A percentile compares a stretch with the other conserved stretches of the same genome.
phyloP scores from a whole-genome alignment of 2,797 vertebrate species.

The Limnodromus scolopaceus region DNA sequence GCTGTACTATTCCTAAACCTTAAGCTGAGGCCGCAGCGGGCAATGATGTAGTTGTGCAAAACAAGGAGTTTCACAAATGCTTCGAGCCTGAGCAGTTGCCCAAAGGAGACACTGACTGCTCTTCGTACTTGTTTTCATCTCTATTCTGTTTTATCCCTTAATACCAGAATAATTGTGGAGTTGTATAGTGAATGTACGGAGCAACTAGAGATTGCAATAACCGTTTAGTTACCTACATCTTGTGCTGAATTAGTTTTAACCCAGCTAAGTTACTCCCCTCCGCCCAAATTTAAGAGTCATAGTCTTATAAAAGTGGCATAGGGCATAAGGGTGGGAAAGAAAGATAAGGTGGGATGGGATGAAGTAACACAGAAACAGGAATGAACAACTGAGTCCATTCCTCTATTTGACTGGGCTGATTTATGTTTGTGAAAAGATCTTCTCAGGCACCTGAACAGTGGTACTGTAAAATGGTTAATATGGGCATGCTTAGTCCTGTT shows the following conservation, averaged over 20 bases:
- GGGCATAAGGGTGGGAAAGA: neutral
- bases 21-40: neutral
- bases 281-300: neutral
- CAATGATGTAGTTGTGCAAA: neutral
- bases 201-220: neutral
- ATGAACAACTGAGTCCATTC: neutral
- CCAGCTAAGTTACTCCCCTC: fast-evolving
- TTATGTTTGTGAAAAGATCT: neutral
- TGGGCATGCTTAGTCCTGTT: neutral
- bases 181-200: neutral
- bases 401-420: neutral
- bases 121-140: neutral
- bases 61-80: neutral
- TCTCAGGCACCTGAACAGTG: neutral
- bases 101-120: neutral
- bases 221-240: neutral
- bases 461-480: neutral
- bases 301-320: neutral
- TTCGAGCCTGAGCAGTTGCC: neutral
- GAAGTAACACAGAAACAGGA: neutral
- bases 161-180: neutral
- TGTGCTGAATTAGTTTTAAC: neutral
- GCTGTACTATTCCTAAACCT: neutral
- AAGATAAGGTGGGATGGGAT: neutral
- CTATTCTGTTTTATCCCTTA: neutral